Evolutionary conservation across 1,140 invertebrate species (phyloP).

Genomic region (Aleiodes sp.): DNA sequence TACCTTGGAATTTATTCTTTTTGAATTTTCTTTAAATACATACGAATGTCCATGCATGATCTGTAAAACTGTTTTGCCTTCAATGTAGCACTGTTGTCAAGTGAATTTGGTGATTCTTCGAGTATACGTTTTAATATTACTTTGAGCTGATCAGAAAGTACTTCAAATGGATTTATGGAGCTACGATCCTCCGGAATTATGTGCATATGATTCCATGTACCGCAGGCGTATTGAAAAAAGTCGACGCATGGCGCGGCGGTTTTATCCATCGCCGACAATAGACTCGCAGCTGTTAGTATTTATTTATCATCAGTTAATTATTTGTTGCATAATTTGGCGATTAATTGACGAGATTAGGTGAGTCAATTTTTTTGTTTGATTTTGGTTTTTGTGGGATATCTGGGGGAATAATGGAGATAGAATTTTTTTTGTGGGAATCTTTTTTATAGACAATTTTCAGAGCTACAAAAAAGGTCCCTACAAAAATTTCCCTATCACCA

Average conservation of each 20-base stretch:
- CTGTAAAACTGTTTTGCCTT: conserved; percentile 88
- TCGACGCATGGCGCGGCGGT: conserved; percentile 84
- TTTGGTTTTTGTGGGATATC: no score
- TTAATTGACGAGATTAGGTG: background rate
- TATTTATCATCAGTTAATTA: background rate
- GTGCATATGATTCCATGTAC: conserved; percentile 89
- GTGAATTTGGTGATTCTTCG: conserved; percentile 72
- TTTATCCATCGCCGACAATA: conserved; percentile 86
- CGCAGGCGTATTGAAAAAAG: conserved; percentile 91
- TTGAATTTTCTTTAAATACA: conserved; percentile 26
- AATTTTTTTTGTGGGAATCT: no score
- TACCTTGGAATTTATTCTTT: background rate
- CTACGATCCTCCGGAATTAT: conserved; percentile 89
- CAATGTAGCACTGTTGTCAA: conserved; percentile 77
- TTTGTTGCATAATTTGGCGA: background rate
- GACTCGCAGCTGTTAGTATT: conserved; percentile 76
- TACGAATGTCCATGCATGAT: conserved; percentile 88
- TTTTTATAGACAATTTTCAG: no score
- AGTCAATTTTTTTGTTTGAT: no score
- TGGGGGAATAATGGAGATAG: no score
- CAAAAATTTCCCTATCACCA: no score
- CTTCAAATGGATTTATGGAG: conserved; percentile 89
- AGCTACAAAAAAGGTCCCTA: no score
- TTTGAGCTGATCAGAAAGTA: conserved; percentile 86
- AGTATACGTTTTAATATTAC: conserved; percentile 82